Evolutionary conservation across 1,140 invertebrate genomes (phyloP), one percentile per base, ranked within the genome.

Genomic region (Anagrus nilaparvatae): DNA sequence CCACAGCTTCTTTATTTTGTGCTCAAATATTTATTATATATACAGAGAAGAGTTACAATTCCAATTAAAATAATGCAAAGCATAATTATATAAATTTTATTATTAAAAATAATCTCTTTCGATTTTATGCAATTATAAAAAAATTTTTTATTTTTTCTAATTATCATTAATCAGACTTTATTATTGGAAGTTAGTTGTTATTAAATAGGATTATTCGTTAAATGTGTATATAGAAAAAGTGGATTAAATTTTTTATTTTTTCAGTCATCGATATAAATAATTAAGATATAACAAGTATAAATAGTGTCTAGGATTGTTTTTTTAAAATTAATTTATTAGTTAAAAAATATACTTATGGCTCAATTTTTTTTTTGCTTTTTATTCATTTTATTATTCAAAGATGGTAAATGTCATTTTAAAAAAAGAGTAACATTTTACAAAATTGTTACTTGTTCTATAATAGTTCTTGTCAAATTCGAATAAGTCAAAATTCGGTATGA

Each of bases 401-500:
- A n/a, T 19, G n/a, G n/a, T 40, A 39, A 12, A 29, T 27, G 16
- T 25, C 19, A 38, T 43, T 43, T n/a, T n/a, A n/a, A n/a, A n/a
- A n/a, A 43, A 43, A 43, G 37, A 43, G 20, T 27, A 43, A 38
- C 24, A 33, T 39, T 40, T 44, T 38, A 38, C 38, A 44, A 43
- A 56, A 60, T 54, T 64, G 58, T 64, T 58, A 56, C 55, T 59
- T 54, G 60, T 62, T 59, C 58, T 63, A 51, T 55, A 58, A 63
- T 65, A 63, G 60, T 61, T 60, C 55, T 54, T 59, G 63, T 50
- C 60, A 55, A 60, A 63, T 63, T 61, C 61, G 63, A 65, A 64
- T 62, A 62, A 63, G 59, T 64, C 64, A 66, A 66, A 63, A 63
- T 62, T n/a, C n/a, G n/a, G n/a, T n/a, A n/a, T n/a, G n/a, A n/a